Evolutionary conservation across 2,797 vertebrate species (phyloP).

Genomic region (Fistularia tabacaria): DNA sequence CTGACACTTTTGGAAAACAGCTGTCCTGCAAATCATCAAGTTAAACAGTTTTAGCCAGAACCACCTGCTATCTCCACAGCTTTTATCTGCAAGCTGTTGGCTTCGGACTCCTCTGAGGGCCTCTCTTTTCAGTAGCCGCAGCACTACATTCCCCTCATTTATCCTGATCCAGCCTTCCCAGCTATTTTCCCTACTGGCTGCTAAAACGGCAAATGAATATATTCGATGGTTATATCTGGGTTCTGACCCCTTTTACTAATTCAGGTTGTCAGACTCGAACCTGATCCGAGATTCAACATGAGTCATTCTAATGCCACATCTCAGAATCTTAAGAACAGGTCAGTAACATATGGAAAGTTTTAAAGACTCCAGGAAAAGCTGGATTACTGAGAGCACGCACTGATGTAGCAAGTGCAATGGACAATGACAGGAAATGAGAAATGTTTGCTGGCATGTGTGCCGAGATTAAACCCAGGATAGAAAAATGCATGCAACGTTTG

Average conservation of each 20-base stretch:
- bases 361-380: no score
- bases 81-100: slow-evolving; percentile 29
- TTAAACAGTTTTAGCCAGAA: slow-evolving; percentile 43
- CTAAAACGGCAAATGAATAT: no score
- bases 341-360: no score
- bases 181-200: neutral
- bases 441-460: neutral
- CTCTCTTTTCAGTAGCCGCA: slow-evolving; percentile 9
- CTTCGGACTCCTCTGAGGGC: slow-evolving; percentile 7
- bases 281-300: neutral
- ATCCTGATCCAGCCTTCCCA: neutral
- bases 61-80: slow-evolving; percentile 47
- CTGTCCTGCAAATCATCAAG: slow-evolving; percentile 53
- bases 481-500: neutral
- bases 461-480: neutral
- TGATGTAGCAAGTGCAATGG: no score
- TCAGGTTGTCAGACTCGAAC: slow-evolving; percentile 2
- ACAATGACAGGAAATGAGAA: no score
- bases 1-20: slow-evolving; percentile 48
- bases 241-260: no score
- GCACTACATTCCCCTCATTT: slow-evolving; percentile 2
- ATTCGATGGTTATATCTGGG: no score
- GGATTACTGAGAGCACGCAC: no score
- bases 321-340: no score
- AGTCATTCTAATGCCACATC: neutral